Percentiles rank a stretch among this genome's conserved stretches.
These are phyloP conservation scores for Chaetodon auriga DNA, from an alignment of 2,113 vertebrate genomes.

Conservation along the genomic window DNA sequence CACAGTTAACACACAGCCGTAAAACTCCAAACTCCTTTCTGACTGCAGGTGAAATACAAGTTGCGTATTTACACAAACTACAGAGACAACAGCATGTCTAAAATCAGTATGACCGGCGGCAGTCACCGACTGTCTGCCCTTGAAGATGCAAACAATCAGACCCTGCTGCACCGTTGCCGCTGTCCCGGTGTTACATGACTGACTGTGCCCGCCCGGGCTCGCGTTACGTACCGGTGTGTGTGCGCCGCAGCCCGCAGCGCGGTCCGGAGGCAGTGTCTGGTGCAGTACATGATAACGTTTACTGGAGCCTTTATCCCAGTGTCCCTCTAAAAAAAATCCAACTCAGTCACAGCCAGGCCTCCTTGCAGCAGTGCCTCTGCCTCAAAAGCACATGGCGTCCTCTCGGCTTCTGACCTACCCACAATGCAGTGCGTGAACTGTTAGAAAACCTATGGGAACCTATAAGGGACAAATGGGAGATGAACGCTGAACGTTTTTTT, in stretches of 20 bases:
- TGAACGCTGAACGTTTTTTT: no score
- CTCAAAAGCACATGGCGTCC: constrained; percentile 87
- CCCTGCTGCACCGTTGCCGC: not conserved
- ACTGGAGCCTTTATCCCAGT: not conserved
- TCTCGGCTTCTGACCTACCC: constrained; percentile 83
- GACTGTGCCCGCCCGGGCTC: not conserved
- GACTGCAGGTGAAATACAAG: fast-evolving
- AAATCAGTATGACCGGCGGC: no score
- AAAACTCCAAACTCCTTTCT: not conserved
- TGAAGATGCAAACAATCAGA: constrained; percentile 43
- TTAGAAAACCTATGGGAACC: constrained; percentile 37
- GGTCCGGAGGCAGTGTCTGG: constrained; percentile 79
- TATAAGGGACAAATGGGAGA: not conserved
- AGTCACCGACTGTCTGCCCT: constrained; percentile 64
- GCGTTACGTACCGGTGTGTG: constrained; percentile 76
- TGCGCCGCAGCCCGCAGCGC: constrained; percentile 73
- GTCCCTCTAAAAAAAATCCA: not conserved
- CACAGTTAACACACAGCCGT: not conserved
- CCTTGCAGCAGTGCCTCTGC: not conserved
- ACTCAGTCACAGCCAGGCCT: not conserved
- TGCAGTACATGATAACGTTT: constrained; percentile 76
- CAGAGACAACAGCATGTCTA: fast-evolving
- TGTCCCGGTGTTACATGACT: constrained; percentile 11
- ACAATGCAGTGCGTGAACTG: constrained; percentile 73
- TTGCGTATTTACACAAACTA: not conserved